Evolutionary conservation across 2,888 invertebrate genomes (phyloP), one percentile per base, ranked within the genome.

Genomic region (Neelides folsomi): DNA sequence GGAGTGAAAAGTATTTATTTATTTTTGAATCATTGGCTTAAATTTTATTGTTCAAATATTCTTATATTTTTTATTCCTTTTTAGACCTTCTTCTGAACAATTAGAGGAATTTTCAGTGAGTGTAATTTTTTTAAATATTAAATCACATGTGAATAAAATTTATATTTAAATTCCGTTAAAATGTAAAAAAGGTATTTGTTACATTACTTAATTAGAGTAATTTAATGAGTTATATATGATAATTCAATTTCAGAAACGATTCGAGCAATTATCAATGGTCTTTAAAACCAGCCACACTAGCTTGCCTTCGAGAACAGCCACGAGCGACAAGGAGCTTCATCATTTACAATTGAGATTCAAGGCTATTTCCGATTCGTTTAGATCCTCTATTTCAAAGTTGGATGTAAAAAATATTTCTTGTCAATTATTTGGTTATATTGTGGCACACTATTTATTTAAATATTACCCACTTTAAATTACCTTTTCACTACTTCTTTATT

Each of bases 231-330:
- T n/a, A n/a, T n/a, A n/a, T n/a, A n/a, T 16, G 19, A 48, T n/a
- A 2, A 42, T 16, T 39, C 20, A 48, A 44, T 57, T 51, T 12
- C 43, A 60, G 60, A 51, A 49, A 47, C 52, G 54, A 39, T 64
- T 64, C 49, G 56, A 58, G 35, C 57, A 59, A 42, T 51, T 64
- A 50, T 60, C 63, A 4, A 53, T 52, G 16, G 52, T 57, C 9
- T 63, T 60, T 41, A 59, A 63, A 49, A 59, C 62, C 19, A 60
- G 61, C 15, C 61, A 64, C 36, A 54, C 47, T 4, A 59, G 51
- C 18, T 50, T 64, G 34, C 51, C 44, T 19, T 49, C 51, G 19
- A 37, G 62, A 50, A 52, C 50, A 35, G 51, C 52, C 34, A 27
- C 46, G 18, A 55, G 53, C 18, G 34, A 40, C 19, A 53, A 44